These are phyloP conservation scores for Actenoides hombroni DNA, from an alignment of 2,113 vertebrate genomes.

Conservation along the genomic window DNA sequence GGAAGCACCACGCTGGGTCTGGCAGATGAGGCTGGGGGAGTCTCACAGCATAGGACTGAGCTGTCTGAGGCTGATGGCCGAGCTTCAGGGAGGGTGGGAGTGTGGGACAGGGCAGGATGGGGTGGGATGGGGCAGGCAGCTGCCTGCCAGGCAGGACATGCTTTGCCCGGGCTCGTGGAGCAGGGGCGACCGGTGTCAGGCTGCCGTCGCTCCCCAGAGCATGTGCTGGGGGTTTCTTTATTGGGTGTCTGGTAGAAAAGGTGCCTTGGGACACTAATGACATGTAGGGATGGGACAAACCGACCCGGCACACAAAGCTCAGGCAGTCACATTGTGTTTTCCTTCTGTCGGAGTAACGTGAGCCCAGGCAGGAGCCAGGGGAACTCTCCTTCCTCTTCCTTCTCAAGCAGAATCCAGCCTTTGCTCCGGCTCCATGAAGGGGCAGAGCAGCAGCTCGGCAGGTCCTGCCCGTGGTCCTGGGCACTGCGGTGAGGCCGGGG, in stretches of 20 bases:
- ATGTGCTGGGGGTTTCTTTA: not conserved
- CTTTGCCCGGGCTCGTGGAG: accelerated
- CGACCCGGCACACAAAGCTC: not conserved
- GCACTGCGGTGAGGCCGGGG: not conserved
- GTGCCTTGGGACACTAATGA: accelerated
- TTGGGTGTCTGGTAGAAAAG: not conserved
- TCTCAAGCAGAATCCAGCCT: not conserved
- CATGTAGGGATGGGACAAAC: accelerated
- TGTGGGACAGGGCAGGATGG: not conserved
- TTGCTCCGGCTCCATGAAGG: accelerated
- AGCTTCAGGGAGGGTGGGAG: not conserved
- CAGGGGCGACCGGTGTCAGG: accelerated
- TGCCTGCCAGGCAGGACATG: not conserved
- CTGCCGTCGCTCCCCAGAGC: accelerated
- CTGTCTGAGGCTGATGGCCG: not conserved
- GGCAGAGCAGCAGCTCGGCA: not conserved
- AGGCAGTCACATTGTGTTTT: accelerated
- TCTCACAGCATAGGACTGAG: accelerated
- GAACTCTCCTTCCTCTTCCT: not conserved
- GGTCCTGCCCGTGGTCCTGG: accelerated
- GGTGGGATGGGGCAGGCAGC: no score
- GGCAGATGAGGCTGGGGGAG: accelerated
- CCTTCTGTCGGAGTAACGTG: accelerated
- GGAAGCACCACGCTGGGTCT: accelerated
- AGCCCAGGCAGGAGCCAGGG: not conserved